Evolutionary conservation across 2,888 invertebrate species (phyloP).

Genomic region (Calliopum simillimum): DNA sequence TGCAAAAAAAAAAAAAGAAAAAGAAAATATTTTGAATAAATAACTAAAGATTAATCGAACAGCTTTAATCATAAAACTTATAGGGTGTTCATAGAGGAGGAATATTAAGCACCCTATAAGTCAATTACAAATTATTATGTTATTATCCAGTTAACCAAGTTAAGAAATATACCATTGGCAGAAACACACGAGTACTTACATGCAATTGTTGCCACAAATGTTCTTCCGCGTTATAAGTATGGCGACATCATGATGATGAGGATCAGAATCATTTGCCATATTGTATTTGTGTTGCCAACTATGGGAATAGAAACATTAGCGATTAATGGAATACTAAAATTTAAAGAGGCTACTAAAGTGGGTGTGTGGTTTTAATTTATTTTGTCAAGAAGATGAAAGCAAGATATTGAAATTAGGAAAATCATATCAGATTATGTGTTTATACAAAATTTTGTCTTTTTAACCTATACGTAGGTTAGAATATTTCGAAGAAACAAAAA

Average conservation of each 20-base stretch:
- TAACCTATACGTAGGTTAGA: too few species aligned
- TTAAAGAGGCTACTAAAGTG: not conserved
- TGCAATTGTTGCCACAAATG: constrained; percentile 72
- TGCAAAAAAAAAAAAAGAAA: too few species aligned
- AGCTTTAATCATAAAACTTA: not conserved
- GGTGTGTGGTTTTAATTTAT: too few species aligned
- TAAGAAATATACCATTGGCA: too few species aligned
- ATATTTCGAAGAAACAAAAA: too few species aligned
- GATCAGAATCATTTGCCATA: constrained; percentile 80
- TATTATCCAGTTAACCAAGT: too few species aligned
- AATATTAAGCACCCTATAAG: not conserved
- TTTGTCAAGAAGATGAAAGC: too few species aligned
- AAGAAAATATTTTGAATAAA: not conserved
- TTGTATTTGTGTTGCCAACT: constrained; percentile 83
- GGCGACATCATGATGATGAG: constrained; percentile 91
- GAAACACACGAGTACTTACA: constrained; percentile 57
- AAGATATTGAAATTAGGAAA: too few species aligned
- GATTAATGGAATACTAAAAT: constrained; percentile 14
- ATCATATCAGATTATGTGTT: too few species aligned
- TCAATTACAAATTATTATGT: not conserved
- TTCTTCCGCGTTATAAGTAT: constrained; percentile 85
- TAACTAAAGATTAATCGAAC: too few species aligned
- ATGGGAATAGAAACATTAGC: constrained; percentile 28
- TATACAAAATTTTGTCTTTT: too few species aligned
- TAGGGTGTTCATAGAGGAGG: not conserved